Evolutionary conservation across 2,888 invertebrate genomes (phyloP), one percentile per base, ranked within the genome.

Genomic region (Drosophila nr. perissopoda): DNA sequence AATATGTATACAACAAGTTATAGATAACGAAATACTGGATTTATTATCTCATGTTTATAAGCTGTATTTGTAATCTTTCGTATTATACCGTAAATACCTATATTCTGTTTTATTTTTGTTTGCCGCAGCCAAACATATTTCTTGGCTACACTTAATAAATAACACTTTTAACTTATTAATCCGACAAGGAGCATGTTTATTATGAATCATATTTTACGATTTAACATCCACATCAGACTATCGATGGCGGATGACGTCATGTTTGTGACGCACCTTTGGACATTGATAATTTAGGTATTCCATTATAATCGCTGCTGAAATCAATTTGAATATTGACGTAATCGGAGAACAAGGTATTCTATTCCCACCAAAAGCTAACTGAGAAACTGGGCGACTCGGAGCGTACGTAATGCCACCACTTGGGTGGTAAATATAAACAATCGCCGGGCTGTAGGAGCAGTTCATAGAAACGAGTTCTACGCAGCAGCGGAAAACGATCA

Each of bases 341-440:
- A 42, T 21, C 42, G 11, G 21, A 21, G 11, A n/a, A 46, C 21
- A 21, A 13, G 2, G 0, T 36, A 38, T 38, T 7, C 4, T 64
- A 97, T 90, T 95, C 94, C 97, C 98, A 99, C 99, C 99, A 99
- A 94, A 99, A 99, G 93, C 98, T 99, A 0, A 99, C 97, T 21
- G 99, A 99, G 93, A 99, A 98, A 92, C 99, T 99, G 48, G 96
- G 95, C 42, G 96, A 96, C 51, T 98, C 94, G 0, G 99, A 96
- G 76, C 96, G 95, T 7, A 99, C 97, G 94, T 97, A 98, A 94
- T 99, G 99, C 99, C 99, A 99, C 97, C 98, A 98, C 91, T 96
- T 96, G 4, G 97, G 96, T 18, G 99, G 99, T 82, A 99, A 98
- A 91, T 96, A 99, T 61, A 99, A 93, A 94, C 98, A 96, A 88